Base-by-base conservation (phyloP, 2,113 vertebrate genomes). In the Origma solitaria region DNA sequence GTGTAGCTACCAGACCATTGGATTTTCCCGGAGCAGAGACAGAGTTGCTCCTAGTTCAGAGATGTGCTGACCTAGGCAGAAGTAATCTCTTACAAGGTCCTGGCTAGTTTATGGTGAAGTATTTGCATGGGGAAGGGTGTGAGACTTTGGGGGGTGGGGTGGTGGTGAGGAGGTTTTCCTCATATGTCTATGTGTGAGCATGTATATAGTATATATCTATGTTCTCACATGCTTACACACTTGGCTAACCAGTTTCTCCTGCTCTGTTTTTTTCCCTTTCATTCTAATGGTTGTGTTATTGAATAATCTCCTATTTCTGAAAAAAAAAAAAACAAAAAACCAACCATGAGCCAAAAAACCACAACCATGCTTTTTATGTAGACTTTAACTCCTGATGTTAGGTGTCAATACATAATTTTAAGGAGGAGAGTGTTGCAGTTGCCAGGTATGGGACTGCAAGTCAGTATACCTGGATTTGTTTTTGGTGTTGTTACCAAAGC, bases 241-340 rank as follows among this genome's bases (percentile, higher is more conserved):
- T 81, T 78, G 76, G 83, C 84, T 88, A 89, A 81, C 68, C 68
- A 56, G 33, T 86, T 94, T 95, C 73, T 94, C 76, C 77, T 77
- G 65, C 64, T 92, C 37, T 79, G 22, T 19, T 75, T 78, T 84
- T 45, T 6, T 15, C 9, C 9, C 12, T 84, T 88, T 80, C 53
- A 28, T 90, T 92, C 21, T 81, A 42, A 42, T 81, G n/a, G 28
- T 15, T 85, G 16, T 68, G 11, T 81, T 95, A n/a, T 17, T 81
- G 42, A 90, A 73, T 70, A 81, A 44, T 56, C 13, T 81, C 21
- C 50, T 1, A 1, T 77, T 88, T 90, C 79, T 77, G 61, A 22
- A 64, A 77, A 65, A 62, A 76, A 27, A 62, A 70, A 22, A 60
- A 66, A 24, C 3, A n/a, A n/a, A n/a, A n/a, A n/a, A n/a, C n/a